Conservation (phyloP, 1,140 invertebrate genomes). For the Drosophila takahashii region DNA sequence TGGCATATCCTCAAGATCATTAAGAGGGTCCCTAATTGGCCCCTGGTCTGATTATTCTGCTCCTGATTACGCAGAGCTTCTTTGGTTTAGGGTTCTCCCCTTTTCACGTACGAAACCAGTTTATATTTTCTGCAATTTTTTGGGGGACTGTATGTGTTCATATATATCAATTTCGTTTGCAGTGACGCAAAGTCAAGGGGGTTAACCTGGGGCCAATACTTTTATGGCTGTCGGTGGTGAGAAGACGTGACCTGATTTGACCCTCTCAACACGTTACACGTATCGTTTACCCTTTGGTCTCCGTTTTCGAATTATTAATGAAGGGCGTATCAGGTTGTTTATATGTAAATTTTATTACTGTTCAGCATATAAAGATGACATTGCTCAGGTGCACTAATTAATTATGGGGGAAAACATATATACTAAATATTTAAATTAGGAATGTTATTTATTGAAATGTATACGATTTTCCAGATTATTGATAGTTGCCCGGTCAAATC, state of each 20-base stretch:
- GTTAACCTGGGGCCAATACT: conserved; percentile 15
- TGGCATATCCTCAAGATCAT: conserved; percentile 14
- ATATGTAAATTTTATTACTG: conserved; percentile 19
- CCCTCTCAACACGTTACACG: conserved; percentile 20
- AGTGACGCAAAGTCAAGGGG: conserved; percentile 5
- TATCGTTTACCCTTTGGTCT: conserved; percentile 7
- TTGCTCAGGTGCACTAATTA: conserved; percentile 16
- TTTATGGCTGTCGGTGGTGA: conserved; percentile 9
- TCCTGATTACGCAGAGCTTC: conserved; percentile 29
- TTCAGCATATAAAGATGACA: neutral
- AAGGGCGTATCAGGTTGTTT: conserved; percentile 13
- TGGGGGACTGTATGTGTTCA: neutral
- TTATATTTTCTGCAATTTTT: conserved; percentile 18
- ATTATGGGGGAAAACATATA: neutral
- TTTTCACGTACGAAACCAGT: conserved; percentile 12
- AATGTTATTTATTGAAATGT: neutral
- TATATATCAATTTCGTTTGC: conserved; percentile 21
- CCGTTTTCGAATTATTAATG: conserved; percentile 1
- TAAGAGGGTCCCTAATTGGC: conserved; percentile 25
- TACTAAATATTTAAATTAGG: conserved; percentile 14
- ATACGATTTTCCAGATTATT: neutral
- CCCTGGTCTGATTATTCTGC: conserved; percentile 1
- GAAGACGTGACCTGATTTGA: conserved; percentile 34
- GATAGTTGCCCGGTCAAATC: neutral
- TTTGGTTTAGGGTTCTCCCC: conserved; percentile 15